Conservation (phyloP, 2,888 invertebrate genomes). For the Ommatoiulus sabulosus region DNA sequence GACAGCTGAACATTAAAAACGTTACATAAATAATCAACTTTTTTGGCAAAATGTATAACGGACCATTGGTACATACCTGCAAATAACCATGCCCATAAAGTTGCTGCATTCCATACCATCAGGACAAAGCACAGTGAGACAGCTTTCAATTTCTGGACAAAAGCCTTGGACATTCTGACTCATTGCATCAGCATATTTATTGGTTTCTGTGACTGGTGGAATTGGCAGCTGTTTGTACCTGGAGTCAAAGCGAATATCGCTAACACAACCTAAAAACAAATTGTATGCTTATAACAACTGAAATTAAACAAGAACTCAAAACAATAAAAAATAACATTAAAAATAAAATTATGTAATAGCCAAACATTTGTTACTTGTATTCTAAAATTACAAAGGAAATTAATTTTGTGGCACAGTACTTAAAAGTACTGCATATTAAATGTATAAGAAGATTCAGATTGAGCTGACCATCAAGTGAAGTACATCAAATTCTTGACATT, state of each 20-base stretch:
- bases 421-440: too few species aligned
- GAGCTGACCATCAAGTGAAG: too few species aligned
- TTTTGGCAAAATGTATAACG: not conserved
- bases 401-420: too few species aligned
- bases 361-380: too few species aligned
- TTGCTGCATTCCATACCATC: conserved; percentile 66
- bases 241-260: conserved; percentile 69
- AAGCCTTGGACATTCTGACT: conserved; percentile 90
- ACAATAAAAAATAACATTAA: not conserved
- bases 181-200: conserved; percentile 85
- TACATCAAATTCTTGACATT: not conserved
- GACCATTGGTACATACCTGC: conserved; percentile 56
- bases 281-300: not conserved
- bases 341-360: too few species aligned
- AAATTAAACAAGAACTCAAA: not conserved
- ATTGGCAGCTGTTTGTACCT: conserved; percentile 90
- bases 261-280: conserved; percentile 68
- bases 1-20: conserved; percentile 56
- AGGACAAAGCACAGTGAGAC: conserved; percentile 64
- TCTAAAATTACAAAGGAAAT: too few species aligned
- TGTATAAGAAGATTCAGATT: too few species aligned
- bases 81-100: conserved; percentile 68
- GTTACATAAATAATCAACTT: not conserved
- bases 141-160: conserved; percentile 80
- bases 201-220: conserved; percentile 93